Conservation (phyloP, 2,888 invertebrate species). For the Helleia helle region DNA sequence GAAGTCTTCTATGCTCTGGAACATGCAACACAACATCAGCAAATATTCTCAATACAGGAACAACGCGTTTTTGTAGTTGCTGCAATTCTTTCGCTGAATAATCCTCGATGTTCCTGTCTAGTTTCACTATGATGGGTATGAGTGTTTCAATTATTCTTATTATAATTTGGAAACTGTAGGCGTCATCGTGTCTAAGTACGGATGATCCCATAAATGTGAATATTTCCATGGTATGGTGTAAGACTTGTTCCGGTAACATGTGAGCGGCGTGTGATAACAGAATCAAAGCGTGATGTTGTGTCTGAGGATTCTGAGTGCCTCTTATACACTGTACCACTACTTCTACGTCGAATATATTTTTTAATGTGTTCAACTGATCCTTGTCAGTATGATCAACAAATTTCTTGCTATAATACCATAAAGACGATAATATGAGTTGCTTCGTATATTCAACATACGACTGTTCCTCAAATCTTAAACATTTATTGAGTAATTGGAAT, state of each 20-base stretch:
- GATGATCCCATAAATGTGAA: constrained; percentile 98
- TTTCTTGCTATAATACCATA: constrained; percentile 81
- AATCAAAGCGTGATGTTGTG: constrained; percentile 93
- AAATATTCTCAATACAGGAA: constrained; percentile 88
- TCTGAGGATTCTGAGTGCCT: constrained; percentile 93
- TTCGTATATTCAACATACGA: constrained; percentile 90
- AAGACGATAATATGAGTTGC: constrained; percentile 85
- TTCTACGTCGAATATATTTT: constrained; percentile 79
- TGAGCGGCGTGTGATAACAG: constrained; percentile 86
- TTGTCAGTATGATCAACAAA: constrained; percentile 55
- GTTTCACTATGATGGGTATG: constrained; percentile 85
- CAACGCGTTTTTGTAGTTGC: constrained; percentile 59
- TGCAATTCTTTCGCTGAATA: constrained; percentile 47
- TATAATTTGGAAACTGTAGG: constrained; percentile 95
- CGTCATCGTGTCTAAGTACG: constrained; percentile 93
- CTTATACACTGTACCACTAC: constrained; percentile 91
- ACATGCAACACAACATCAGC: constrained; percentile 93
- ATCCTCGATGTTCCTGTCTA: constrained; percentile 48
- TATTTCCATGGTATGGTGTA: constrained; percentile 95
- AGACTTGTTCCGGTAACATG: constrained; percentile 86
- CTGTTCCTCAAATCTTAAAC: constrained; percentile 87
- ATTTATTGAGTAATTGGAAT: constrained; percentile 85
- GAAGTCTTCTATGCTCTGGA: constrained; percentile 90
- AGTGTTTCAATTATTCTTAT: constrained; percentile 91
- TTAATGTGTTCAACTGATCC: constrained; percentile 54